Evolutionary conservation across 2,888 invertebrate species (phyloP).

Genomic region (Aelia acuminata): DNA sequence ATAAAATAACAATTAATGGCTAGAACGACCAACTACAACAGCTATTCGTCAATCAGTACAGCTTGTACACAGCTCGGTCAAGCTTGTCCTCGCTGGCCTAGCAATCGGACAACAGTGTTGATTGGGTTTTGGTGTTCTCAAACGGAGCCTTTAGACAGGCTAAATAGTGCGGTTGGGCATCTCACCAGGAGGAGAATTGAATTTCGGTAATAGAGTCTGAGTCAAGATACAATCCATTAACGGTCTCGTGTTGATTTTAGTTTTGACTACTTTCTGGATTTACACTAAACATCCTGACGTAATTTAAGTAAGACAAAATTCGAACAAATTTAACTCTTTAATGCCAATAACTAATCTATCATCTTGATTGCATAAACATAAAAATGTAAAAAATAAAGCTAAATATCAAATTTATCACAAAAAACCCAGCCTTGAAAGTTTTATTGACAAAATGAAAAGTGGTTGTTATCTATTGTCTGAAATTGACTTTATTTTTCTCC

Average conservation of each 20-base stretch:
- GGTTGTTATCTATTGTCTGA: no score
- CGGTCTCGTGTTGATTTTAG: background rate
- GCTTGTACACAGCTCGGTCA: background rate
- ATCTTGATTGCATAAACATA: no score
- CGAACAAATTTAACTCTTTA: no score
- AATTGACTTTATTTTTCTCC: no score
- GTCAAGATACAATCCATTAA: background rate
- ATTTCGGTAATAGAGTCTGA: background rate
- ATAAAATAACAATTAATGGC: background rate
- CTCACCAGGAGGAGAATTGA: background rate
- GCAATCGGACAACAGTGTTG: background rate
- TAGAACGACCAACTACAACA: background rate
- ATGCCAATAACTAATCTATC: no score
- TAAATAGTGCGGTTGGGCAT: background rate
- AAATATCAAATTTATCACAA: no score
- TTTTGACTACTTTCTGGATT: background rate
- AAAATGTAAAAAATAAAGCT: no score
- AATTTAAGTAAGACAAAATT: no score
- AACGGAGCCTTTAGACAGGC: background rate
- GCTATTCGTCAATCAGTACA: background rate
- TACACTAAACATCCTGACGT: background rate
- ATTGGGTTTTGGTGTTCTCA: background rate
- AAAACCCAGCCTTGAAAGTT: no score
- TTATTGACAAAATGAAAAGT: no score
- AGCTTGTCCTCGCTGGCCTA: background rate